Base-by-base conservation (phyloP, 2,888 invertebrate genomes). In the Nomada fucata region DNA sequence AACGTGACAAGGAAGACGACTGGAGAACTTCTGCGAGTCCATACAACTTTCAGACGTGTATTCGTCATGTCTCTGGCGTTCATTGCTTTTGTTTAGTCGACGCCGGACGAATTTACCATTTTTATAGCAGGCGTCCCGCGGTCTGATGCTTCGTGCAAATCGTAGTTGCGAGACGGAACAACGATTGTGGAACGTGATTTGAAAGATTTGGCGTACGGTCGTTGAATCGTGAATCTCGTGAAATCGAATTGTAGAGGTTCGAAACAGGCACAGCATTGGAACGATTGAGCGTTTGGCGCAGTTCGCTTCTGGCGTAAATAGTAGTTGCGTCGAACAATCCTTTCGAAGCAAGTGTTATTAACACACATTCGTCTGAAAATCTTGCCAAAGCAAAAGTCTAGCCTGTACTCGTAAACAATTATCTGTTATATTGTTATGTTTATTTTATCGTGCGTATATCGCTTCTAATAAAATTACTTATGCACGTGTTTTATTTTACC, bases 1-100 rank as follows among this genome's bases (percentile, higher is more conserved):
- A 26, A 83, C 81, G 76, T 84, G 84, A 80, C 73, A 18, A 74
- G 76, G 70, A 80, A 74, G 70, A 70, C 29, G 52, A 50, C 74
- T 29, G 36, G 44, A 53, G 47, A 70, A 83, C 68, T 74, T 74
- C 47, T 59, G 63, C 68, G 36, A 76, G 55, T 74, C 67, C 29
- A 71, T 68, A 26, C 63, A 84, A 80, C 47, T 77, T 79, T 70
- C 53, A 65, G 13, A 18, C 59, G 59, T 23, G 47, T 57, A 80
- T 68, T 80, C 73, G 70, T 71, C 76, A 80, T 80, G 76, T 73
- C 71, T 11, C 15, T 10, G 57, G 57, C 61, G 79, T 84, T 83
- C 76, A 42, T 69, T 76, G 65, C 76, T 79, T 70, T 83, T 65
- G 61, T 76, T 73, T 76, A 53, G 70, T 68, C 65, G 59, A 20